Conservation (phyloP, 2,797 vertebrate genomes). For the Remorina albescens region DNA sequence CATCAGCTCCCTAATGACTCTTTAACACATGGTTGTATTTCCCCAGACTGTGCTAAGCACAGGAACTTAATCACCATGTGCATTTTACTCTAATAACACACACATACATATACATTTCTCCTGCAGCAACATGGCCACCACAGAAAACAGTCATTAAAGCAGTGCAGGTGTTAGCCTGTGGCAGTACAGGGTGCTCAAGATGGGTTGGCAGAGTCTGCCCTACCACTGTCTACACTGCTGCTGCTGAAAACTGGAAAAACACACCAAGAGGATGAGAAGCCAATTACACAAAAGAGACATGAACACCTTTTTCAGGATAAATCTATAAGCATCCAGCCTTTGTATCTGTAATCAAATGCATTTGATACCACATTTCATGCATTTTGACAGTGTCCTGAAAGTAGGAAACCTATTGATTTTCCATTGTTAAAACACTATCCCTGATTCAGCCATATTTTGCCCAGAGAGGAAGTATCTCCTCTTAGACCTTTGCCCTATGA, state of each 20-base stretch:
- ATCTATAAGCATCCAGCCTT: slow-evolving; percentile 42
- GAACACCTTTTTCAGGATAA: slow-evolving; percentile 32
- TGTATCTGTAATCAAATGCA: slow-evolving; percentile 32
- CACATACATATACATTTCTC: slow-evolving; percentile 70
- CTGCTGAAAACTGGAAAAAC: slow-evolving; percentile 29
- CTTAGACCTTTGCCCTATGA: slow-evolving; percentile 74
- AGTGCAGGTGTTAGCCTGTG: slow-evolving; percentile 81
- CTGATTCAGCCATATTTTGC: slow-evolving; percentile 64
- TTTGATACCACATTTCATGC: slow-evolving; percentile 56
- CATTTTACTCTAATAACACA: slow-evolving; percentile 84
- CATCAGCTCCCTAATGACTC: slow-evolving; percentile 84
- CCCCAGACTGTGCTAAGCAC: slow-evolving; percentile 79
- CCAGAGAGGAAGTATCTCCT: slow-evolving; percentile 65
- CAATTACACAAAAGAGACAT: slow-evolving; percentile 28
- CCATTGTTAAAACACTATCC: slow-evolving; percentile 63
- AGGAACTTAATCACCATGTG: slow-evolving; percentile 81
- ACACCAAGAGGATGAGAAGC: slow-evolving; percentile 33
- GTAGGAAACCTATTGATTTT: slow-evolving; percentile 75
- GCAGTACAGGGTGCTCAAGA: slow-evolving; percentile 45
- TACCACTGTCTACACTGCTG: slow-evolving; percentile 52
- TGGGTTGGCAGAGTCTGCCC: slow-evolving; percentile 55
- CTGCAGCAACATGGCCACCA: slow-evolving; percentile 75
- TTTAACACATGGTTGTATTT: slow-evolving; percentile 85
- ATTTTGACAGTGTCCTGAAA: slow-evolving; percentile 54
- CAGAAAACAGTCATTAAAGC: slow-evolving; percentile 87